Percentiles rank a stretch among this genome's conserved stretches.
These are phyloP conservation scores for Apamea anceps DNA, from an alignment of 2,888 invertebrate species.

Conservation along the genomic window DNA sequence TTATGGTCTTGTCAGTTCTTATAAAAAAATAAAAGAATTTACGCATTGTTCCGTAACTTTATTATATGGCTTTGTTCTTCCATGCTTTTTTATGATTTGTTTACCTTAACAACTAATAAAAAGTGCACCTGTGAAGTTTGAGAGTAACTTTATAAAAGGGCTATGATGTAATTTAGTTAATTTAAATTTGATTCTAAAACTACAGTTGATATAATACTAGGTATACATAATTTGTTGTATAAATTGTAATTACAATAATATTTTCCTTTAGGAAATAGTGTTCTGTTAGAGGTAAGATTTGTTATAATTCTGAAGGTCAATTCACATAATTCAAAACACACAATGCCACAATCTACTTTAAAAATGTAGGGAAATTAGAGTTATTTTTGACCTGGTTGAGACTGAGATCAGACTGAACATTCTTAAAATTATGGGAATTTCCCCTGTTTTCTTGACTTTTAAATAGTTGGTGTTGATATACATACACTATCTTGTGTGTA, in stretches of 20 bases:
- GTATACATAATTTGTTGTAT: background rate
- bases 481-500: slow-evolving; percentile 7
- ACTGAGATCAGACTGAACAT: background rate
- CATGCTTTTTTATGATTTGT: slow-evolving; percentile 25
- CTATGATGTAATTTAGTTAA: background rate
- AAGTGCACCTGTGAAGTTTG: background rate
- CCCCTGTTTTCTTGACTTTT: background rate
- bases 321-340: background rate
- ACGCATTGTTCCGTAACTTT: background rate
- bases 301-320: background rate
- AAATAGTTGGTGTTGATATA: slow-evolving; percentile 5
- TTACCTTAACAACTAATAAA: slow-evolving; percentile 13
- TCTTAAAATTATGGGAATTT: background rate
- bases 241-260: background rate
- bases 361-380: background rate
- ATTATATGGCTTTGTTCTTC: background rate
- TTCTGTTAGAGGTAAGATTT: background rate
- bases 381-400: background rate
- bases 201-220: background rate
- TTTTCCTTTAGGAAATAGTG: background rate
- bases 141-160: background rate
- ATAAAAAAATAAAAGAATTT: background rate
- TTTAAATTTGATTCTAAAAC: background rate
- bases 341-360: background rate
- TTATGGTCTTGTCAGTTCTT: background rate